Evolutionary conservation across 2,888 invertebrate species (phyloP).

Genomic region (Caenorhabditis uteleia): DNA sequence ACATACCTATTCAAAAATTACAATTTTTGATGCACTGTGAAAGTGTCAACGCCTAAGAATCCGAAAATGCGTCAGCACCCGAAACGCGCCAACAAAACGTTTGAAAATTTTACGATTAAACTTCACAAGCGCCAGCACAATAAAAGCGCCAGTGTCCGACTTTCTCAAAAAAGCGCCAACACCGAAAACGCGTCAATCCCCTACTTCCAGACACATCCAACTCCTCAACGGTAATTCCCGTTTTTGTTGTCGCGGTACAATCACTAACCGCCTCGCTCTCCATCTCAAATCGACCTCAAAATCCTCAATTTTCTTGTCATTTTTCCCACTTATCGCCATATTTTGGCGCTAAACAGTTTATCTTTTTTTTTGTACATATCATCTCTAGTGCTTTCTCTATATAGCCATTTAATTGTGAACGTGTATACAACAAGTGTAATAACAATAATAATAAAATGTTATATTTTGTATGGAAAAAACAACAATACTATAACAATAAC

Average conservation of each 20-base stretch:
- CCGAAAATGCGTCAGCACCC: not conserved
- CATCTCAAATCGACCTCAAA: conserved; percentile 14
- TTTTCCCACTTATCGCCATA: not conserved
- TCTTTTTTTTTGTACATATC: conserved; percentile 1
- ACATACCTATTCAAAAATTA: not conserved
- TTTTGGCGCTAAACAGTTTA: not conserved
- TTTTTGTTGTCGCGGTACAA: conserved; percentile 44
- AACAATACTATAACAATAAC: conserved; percentile 10
- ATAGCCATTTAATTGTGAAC: too few species aligned
- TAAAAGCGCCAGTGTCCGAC: too few species aligned
- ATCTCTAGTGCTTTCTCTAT: not conserved
- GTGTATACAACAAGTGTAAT: conserved; percentile 1
- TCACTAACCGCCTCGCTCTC: conserved; percentile 21
- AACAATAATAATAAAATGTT: not conserved
- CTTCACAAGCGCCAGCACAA: too few species aligned
- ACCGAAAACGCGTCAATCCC: too few species aligned
- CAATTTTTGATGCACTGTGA: too few species aligned
- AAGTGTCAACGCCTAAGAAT: not conserved
- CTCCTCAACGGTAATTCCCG: conserved; percentile 48
- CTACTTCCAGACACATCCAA: conserved; percentile 46
- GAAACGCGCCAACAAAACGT: too few species aligned
- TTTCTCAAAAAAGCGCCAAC: too few species aligned
- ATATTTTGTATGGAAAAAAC: conserved; percentile 2
- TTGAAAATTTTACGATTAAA: too few species aligned
- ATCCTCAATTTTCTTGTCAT: too few species aligned